Evolutionary conservation across 2,888 invertebrate species (phyloP).

Genomic region (Drosophila kuntzei): DNA sequence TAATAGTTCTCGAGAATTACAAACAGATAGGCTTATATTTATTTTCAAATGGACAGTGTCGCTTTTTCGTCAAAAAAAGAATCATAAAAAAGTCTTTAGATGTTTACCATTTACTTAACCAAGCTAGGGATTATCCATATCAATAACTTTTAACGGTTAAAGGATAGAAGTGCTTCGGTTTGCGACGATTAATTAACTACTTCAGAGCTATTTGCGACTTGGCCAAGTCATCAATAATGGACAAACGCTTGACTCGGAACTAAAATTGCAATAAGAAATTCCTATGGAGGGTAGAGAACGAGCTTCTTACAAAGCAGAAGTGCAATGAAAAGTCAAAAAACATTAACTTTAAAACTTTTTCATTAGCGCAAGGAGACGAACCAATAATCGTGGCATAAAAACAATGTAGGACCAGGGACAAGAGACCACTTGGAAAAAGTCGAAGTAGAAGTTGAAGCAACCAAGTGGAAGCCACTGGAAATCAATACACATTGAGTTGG

Average conservation of each 20-base stretch:
- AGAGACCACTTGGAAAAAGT: conserved; percentile 50
- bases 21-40: not conserved
- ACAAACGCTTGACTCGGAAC: conserved; percentile 47
- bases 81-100: not conserved
- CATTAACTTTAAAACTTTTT: conserved; percentile 80
- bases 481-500: conserved; percentile 65
- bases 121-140: not conserved
- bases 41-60: not conserved
- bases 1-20: not conserved
- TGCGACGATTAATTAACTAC: conserved; percentile 52
- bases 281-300: not conserved
- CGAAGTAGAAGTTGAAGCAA: conserved; percentile 64
- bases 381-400: conserved; percentile 60
- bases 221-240: conserved; percentile 64
- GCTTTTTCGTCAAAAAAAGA: not conserved
- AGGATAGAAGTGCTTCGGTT: conserved; percentile 5
- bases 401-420: conserved; percentile 53
- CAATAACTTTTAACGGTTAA: not conserved
- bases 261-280: conserved; percentile 53
- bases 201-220: conserved; percentile 30
- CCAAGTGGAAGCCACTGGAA: conserved; percentile 74
- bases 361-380: conserved; percentile 63
- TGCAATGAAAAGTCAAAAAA: conserved; percentile 56
- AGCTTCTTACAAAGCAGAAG: conserved; percentile 46
- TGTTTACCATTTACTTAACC: not conserved